Evolutionary conservation across 2,888 invertebrate genomes (phyloP), one percentile per base, ranked within the genome.

Genomic region (Aspidiotus destructor): DNA sequence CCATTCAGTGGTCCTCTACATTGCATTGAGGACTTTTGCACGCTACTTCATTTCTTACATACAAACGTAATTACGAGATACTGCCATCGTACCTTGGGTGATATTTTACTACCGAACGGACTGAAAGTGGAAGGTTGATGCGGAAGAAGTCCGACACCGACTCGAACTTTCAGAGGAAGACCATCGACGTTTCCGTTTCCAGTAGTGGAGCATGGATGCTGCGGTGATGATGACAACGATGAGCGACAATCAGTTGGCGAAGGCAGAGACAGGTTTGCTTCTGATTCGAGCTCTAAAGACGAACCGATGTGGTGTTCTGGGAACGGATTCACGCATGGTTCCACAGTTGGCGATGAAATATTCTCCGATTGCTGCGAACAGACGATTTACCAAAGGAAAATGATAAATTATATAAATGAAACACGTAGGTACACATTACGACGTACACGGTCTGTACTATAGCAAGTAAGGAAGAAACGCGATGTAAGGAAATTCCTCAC

Each of bases 161-260:
- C 54, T 60, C 65, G 52, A 8, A 58, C 67, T 48, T 67, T 67
- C 11, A 57, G 44, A 16, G 67, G 58, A 40, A 60, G 41, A n/a
- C 57, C 28, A 40, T 67, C 67, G 15, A 57, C 76, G 28, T 28
- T 28, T 28, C 28, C 28, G 28, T 28, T 28, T 28, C 28, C 28
- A 3, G 62, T 62, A 40, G 52, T 62, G 44, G 62, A 62, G 64
- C 81, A 42, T 69, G 64, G 67, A 41, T 71, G 70, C 11, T 70
- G 72, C 9, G 73, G 72, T 0, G 73, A 72, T 11, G 74, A 73
- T 9, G 74, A 72, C 8, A 74, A 70, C 44, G 74, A 73, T 74
- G 87, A 77, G 0, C 87, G 87, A 75, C 83, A 82, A 75, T 85
- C 86, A 72, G 85, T 84, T 0, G 91, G 90, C 60, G 89, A 89